Evolutionary conservation across 2,888 invertebrate genomes (phyloP), one percentile per base, ranked within the genome.

Genomic region (Polyploca ridens): DNA sequence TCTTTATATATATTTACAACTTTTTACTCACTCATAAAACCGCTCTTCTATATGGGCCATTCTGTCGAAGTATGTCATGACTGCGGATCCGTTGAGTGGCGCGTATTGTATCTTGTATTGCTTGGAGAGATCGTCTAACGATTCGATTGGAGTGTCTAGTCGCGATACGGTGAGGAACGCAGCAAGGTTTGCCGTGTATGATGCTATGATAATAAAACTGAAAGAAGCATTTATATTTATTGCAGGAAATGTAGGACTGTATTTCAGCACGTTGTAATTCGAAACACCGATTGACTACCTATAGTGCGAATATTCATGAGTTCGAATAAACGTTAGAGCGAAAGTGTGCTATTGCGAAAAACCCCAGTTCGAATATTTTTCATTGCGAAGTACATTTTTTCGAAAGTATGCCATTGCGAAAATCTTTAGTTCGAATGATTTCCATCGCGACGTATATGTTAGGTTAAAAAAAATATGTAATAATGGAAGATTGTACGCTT

Each of bases 91-190:
- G 72, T 97, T 96, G 11, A 98, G 93, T 0, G 99, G 99, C 0
- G 99, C 99, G 84, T 99, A 99, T 69, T 98, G 97, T 67, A 99
- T 98, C 91, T 99, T 99, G 90, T 99, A 99, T 85, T 98, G 98
- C 82, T 98, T 98, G 16, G 98, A 97, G 44, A 99, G 94, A 88
- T 99, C 99, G 77, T 99, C 99, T 74, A 99, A 91, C 0, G 98
- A 98, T 80, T 98, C 98, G 57, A 99, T 97, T 0, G 98, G 98
- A 0, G 98, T 98, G 78, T 99, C 99, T 83, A 99, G 94, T 19
- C 99, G 96, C 0, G 98, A 99, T 0, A 98, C 98, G 0, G 99
- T 99, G 66, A 99, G 94, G 86, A 99, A 99, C 0, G 99, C 99
- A 2, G 99, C 99, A 83, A 99, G 95, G 90, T 99, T 99, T 0